A percentile compares a stretch with the other conserved stretches of the same genome.
phyloP scores from a whole-genome alignment of 2,888 invertebrate species.

The Lasioglossum morio region DNA sequence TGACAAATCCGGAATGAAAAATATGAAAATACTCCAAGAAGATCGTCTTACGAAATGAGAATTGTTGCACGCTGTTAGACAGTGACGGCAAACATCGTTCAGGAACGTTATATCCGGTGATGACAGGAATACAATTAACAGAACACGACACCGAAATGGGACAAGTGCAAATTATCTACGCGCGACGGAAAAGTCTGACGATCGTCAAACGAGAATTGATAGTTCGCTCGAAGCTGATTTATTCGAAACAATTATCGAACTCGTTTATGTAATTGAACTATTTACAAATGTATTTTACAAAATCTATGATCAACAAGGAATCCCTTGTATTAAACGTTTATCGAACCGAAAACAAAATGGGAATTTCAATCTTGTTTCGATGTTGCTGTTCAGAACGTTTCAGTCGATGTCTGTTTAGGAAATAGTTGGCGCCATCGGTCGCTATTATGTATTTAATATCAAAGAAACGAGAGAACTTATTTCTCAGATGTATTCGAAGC shows the following conservation, averaged over 20 bases:
- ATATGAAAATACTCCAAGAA: background rate
- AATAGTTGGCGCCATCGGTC: too few relatives aligned
- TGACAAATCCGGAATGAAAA: background rate
- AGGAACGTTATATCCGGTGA: constrained; percentile 62
- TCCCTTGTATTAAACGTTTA: background rate
- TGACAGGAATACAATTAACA: constrained; percentile 2
- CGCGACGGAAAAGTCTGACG: background rate
- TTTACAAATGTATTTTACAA: background rate
- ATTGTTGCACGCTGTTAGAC: background rate
- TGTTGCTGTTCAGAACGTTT: background rate
- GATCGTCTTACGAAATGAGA: constrained; percentile 8
- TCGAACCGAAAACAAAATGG: background rate
- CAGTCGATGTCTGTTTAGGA: background rate
- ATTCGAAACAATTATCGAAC: background rate
- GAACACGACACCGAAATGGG: background rate
- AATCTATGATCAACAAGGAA: background rate
- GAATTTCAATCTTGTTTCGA: background rate
- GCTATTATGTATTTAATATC: too few relatives aligned
- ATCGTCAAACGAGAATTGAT: background rate
- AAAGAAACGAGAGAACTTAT: too few relatives aligned
- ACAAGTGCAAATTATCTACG: background rate
- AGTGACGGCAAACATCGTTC: constrained; percentile 47
- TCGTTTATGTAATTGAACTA: background rate
- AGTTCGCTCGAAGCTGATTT: background rate
- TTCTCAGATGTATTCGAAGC: too few relatives aligned